phyloP scores from a whole-genome alignment of 2,797 vertebrate species.

The Vultur gryphus region DNA sequence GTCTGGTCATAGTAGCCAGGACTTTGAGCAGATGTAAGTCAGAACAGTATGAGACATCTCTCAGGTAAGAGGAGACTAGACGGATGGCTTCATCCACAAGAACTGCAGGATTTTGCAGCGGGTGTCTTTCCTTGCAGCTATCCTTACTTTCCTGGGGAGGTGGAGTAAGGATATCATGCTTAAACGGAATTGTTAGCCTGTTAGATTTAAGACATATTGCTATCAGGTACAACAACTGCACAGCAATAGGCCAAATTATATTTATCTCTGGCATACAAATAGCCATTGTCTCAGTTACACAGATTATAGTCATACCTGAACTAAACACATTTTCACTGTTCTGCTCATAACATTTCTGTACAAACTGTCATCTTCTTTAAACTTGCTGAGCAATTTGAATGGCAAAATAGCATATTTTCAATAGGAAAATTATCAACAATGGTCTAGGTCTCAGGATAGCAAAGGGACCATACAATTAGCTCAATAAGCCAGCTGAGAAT shows the following conservation, averaged over 20 bases:
- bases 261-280: background rate
- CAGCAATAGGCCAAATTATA: background rate
- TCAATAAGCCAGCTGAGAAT: conserved; percentile 33
- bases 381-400: conserved; percentile 64
- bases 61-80: background rate
- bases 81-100: background rate
- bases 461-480: background rate
- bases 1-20: background rate
- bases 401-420: conserved; percentile 72
- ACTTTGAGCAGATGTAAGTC: background rate
- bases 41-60: background rate
- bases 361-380: conserved; percentile 31
- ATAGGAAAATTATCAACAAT: conserved; percentile 57
- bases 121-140: background rate
- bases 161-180: background rate
- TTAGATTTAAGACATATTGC: background rate
- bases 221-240: background rate
- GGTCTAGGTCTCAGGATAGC: background rate
- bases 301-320: background rate
- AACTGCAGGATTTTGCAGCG: background rate
- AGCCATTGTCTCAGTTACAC: background rate
- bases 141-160: background rate
- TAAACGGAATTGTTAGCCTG: background rate
- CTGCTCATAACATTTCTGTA: background rate
- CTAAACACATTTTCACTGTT: background rate